Evolutionary conservation across 2,888 invertebrate species (phyloP), one percentile per base, ranked within the genome.

Genomic region (Scaptomyza cyrtandrae): DNA sequence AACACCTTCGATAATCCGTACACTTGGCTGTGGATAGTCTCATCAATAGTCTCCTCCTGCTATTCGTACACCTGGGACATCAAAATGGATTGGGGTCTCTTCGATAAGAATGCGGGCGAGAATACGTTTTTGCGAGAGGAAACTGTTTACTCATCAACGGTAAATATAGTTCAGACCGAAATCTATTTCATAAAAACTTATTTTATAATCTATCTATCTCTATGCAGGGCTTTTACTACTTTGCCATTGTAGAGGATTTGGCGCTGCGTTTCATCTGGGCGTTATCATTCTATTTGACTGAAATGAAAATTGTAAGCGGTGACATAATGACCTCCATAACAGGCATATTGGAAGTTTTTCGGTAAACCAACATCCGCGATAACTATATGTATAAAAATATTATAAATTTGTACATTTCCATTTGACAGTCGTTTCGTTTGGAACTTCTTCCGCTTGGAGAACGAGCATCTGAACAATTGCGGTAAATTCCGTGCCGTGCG

Each of bases 371-470:
- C 24, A 5, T 4, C 1, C 3, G 5, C 6, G 33, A 24, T 11
- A 13, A 7, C 10, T 33, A n/a, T 24, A n/a, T n/a, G 1, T 10
- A 48, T 35, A 19, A n/a, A n/a, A 24, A 24, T 24, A 24, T 24
- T 43, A 35, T 6, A 43, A 10, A 19, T 10, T 7, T 13, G n/a
- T 9, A 31, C 1, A 31, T 29, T 16, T 46, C 1, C 16, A 46
- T 11, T n/a, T 59, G 55, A 13, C 91, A 96, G 97, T 90, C 95
- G 99, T 59, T 99, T 99, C 93, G 95, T 99, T 49, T 99, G 99
- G 99, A 99, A 99, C 93, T 99, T 98, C 93, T 99, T 99, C 94
- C 99, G 99, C 0, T 92, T 99, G 88, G 99, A 99, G 93, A 99
- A 99, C 93, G 99, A 99, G 91, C 99, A 99, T 92, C 93, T 99